phyloP scores from a whole-genome alignment of 2,888 invertebrate genomes.

The Molorchus minor region DNA sequence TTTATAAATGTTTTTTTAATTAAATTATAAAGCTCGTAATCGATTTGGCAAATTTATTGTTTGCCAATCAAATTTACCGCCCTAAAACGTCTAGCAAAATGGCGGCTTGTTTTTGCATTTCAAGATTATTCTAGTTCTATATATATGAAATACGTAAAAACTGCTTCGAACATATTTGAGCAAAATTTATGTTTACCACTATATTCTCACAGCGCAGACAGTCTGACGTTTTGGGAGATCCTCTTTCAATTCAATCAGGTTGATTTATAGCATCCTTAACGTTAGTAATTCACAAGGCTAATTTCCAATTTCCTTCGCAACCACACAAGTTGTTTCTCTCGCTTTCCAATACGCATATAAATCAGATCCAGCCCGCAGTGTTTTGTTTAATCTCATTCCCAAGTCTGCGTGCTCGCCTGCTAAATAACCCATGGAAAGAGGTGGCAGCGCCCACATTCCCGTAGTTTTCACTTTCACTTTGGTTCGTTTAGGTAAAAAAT shows the following conservation, averaged over 20 bases:
- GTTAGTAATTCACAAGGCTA: constrained; percentile 39
- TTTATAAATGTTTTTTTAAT: too few relatives aligned
- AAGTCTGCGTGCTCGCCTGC: constrained; percentile 43
- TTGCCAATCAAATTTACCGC: too few relatives aligned
- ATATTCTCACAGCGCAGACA: too few relatives aligned
- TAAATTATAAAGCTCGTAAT: too few relatives aligned
- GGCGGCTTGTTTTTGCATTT: too few relatives aligned
- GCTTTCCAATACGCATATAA: constrained; percentile 45
- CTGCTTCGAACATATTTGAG: too few relatives aligned
- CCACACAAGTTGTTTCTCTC: constrained; percentile 40
- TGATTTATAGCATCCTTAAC: constrained; percentile 40
- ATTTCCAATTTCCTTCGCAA: constrained; percentile 43
- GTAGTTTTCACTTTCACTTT: constrained; percentile 45
- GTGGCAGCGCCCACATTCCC: constrained; percentile 38
- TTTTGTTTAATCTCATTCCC: constrained; percentile 49
- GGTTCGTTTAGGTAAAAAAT: constrained; percentile 35
- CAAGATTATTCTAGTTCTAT: too few relatives aligned
- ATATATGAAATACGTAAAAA: too few relatives aligned
- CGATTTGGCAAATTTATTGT: too few relatives aligned
- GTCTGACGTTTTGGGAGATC: constrained; percentile 27
- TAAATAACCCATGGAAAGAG: constrained; percentile 45
- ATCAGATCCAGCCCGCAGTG: constrained; percentile 47
- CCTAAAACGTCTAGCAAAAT: too few relatives aligned
- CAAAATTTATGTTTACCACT: too few relatives aligned
- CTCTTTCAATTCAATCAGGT: too few relatives aligned